These are phyloP conservation scores for Drosophila nannoptera DNA, from an alignment of 1,140 invertebrate species.

Conservation along the genomic window DNA sequence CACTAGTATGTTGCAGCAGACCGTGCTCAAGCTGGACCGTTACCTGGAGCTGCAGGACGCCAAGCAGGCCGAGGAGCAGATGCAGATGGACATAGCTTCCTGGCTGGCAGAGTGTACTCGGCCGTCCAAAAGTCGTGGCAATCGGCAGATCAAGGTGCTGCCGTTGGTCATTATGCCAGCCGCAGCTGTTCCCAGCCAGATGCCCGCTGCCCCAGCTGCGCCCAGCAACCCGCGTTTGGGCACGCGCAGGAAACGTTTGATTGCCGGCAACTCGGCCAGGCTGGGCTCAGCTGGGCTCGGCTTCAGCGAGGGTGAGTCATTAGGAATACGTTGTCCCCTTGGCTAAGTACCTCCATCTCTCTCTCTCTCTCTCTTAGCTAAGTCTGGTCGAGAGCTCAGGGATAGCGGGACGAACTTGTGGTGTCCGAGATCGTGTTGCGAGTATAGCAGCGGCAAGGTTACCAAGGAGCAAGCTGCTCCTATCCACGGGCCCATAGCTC, in stretches of 20 bases:
- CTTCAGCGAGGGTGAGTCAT: background rate
- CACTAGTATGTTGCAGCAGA: slow-evolving; percentile 37
- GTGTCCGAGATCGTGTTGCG: slow-evolving; percentile 44
- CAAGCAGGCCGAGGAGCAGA: slow-evolving; percentile 8
- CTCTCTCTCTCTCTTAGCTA: background rate
- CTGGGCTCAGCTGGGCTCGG: too few species aligned
- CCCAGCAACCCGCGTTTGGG: background rate
- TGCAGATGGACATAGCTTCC: background rate
- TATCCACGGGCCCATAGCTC: too few species aligned
- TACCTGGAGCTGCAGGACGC: slow-evolving; percentile 20
- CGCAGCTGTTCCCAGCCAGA: background rate
- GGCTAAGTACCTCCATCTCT: background rate
- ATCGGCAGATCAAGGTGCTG: slow-evolving; percentile 26
- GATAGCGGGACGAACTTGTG: slow-evolving; percentile 63
- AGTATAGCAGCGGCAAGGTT: background rate
- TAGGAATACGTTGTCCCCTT: background rate
- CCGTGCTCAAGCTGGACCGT: slow-evolving; percentile 41
- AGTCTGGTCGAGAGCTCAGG: background rate
- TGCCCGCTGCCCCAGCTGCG: background rate
- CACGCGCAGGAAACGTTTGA: background rate
- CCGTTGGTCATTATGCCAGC: slow-evolving; percentile 40
- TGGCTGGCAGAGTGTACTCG: background rate
- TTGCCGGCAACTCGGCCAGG: background rate
- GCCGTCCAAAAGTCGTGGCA: background rate
- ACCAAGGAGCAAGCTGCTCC: too few species aligned